Base-by-base conservation (phyloP, 2,113 vertebrate species). In the Megaceryle torquata region DNA sequence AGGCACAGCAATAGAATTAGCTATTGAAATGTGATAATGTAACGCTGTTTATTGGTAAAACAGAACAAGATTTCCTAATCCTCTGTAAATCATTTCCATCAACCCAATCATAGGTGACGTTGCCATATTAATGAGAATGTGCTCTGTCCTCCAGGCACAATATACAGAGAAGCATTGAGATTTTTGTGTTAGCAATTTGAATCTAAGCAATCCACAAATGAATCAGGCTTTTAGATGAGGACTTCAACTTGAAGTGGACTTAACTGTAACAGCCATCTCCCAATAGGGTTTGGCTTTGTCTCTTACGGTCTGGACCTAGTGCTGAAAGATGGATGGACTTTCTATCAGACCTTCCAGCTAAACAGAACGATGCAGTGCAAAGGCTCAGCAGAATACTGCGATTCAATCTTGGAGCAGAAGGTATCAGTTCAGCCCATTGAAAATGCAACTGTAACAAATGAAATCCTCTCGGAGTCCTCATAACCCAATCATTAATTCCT, bases 11-110 rank as follows among this genome's bases (percentile, higher is more conserved):
- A 91, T 89, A 96, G 88, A 96, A 93, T 94, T 94, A 95, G 89
- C 92, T 96, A 96, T 89, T 95, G 96, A 96, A 96, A 95, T 92
- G 93, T 90, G 90, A 95, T 93, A 92, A 91, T 60, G 70, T 75
- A 89, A 88, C 88, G 82, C 57, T 93, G 95, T 89, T 85, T 96
- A 91, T 92, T 95, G 95, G 81, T 88, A 79, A 95, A 96, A 89
- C 71, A 89, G 67, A 92, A 65, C 91, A 94, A 90, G 88, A 82
- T 92, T 88, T 67, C 59, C 89, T 88, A 74, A 94, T 72, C 48
- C 89, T 56, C 80, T 93, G 70, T 61, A 87, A 95, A 92, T 93
- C 86, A 94, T 76, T 94, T 54, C 93, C 92, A 94, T 97, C 86
- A 90, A 63, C 81, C 84, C 95, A 71, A 37, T 87, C 80, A 83